A percentile compares a stretch with the other conserved stretches of the same genome.
These are phyloP conservation scores for Petrosia ficiformis DNA, from an alignment of 37 sponge, comb jelly and placozoan species.

Conservation along the genomic window DNA sequence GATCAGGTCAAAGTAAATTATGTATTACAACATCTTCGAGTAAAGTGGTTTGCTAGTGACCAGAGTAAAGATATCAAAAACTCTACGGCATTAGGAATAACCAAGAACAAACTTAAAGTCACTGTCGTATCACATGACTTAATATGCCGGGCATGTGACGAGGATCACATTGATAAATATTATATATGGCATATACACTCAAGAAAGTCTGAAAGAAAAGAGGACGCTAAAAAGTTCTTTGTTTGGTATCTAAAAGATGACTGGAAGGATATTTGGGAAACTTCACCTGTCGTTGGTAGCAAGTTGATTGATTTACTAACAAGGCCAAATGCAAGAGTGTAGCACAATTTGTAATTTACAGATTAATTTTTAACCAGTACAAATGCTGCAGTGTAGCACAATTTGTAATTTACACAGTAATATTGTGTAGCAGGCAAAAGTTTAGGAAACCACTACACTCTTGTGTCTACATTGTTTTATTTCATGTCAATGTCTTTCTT, in stretches of 20 bases:
- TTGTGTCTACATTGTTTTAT: no score
- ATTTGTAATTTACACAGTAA: no score
- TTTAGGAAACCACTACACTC: no score
- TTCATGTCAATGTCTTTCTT: no score
- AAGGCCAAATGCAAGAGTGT: no score
- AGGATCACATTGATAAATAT: not conserved
- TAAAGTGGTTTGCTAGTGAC: conserved; percentile 2
- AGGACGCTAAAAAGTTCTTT: not conserved
- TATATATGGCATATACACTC: not conserved
- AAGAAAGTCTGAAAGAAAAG: not conserved
- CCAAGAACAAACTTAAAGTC: conserved; percentile 29
- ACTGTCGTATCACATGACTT: conserved; percentile 17
- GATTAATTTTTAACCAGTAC: no score
- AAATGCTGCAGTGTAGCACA: no score
- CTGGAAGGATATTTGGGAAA: not conserved
- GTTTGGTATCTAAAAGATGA: conserved; percentile 1
- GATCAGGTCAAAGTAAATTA: conserved; percentile 53
- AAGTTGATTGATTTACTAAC: no score
- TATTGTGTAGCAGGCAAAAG: no score
- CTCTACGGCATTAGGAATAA: not conserved
- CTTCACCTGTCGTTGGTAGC: not conserved
- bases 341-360: no score
- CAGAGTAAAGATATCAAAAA: not conserved
- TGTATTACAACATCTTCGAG: conserved; percentile 1
- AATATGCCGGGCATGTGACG: conserved; percentile 10